Base-by-base conservation (phyloP, 2,113 vertebrate genomes). In the Scatophagus argus region DNA sequence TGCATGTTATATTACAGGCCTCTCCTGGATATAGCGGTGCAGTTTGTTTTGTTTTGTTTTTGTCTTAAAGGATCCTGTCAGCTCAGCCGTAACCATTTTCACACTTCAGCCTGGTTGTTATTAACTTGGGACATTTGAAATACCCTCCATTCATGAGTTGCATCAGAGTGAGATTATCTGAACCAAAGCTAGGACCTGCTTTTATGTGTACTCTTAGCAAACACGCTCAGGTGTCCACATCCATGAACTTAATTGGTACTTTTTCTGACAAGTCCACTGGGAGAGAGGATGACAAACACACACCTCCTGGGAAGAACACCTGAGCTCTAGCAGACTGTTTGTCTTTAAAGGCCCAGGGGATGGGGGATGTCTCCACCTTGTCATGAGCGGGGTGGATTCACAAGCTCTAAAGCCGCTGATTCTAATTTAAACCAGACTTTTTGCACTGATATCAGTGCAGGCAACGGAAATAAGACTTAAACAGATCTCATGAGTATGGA, bases 241-340 rank as follows among this genome's bases (percentile, higher is more conserved):
- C 21, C 27, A 58, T 27, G 67, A 27, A 79, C 74, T 82, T 87
- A 90, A 92, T 93, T 88, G 82, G 70, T 77, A 44, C 49, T 69
- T 59, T 83, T 82, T 67, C 39, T 86, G 38, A 36, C 7, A 71
- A 60, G 79, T 81, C 85, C 68, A 14, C 43, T 34, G 87, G 87
- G 89, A 88, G 32, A 16, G 51, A 63, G 58, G 38, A 76, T 85
- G 87, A 88, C 82, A 92, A 92, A 92, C 89, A 91, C 73, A 60
- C 75, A 49, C 79, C 84, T 63, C 76, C 62, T 8, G 63, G 71
- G 74, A 73, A 23, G 41, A 80, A 75, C 90, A 90, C 87, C 89
- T 90, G 84, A 81, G 86, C 82, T 79, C 60, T 14, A n/a, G 62
- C 34, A 0, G 43, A 54, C 66, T 79, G 86, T 92, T 91, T 93